Conservation (phyloP, 1,140 invertebrate genomes). For the Subanguina moxae region DNA sequence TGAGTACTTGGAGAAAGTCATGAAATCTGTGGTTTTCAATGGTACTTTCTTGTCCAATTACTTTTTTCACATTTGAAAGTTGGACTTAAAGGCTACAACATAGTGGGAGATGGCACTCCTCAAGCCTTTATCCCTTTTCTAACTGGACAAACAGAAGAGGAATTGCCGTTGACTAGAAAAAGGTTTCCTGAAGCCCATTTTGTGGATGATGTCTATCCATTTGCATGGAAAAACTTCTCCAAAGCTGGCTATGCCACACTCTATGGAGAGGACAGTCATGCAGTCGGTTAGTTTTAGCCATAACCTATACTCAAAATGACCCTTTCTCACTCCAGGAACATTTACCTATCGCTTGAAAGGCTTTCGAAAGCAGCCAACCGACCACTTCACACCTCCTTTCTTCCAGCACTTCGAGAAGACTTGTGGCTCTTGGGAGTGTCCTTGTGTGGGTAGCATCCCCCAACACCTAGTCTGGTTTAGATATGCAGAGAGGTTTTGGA, state of each 20-base stretch:
- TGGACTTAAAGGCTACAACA: conserved; percentile 61
- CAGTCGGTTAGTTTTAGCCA: conserved; percentile 65
- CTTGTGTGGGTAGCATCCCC: conserved; percentile 63
- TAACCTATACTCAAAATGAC: neutral
- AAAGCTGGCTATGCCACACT: conserved; percentile 70
- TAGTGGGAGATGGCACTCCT: conserved; percentile 85
- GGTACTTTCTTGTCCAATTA: conserved; percentile 14
- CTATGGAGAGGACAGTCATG: conserved; percentile 79
- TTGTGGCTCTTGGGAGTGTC: conserved; percentile 65
- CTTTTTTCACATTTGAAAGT: neutral
- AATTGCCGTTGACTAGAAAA: conserved; percentile 70
- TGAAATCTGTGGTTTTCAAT: conserved; percentile 61
- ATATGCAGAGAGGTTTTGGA: conserved; percentile 67
- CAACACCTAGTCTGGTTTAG: conserved; percentile 66
- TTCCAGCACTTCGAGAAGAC: conserved; percentile 66
- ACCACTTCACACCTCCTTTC: conserved; percentile 83
- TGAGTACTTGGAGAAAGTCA: conserved; percentile 78
- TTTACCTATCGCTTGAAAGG: conserved; percentile 86
- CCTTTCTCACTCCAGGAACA: conserved; percentile 61
- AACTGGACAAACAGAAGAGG: conserved; percentile 77
- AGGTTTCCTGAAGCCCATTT: conserved; percentile 68
- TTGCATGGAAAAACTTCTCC: conserved; percentile 61
- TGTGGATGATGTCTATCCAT: conserved; percentile 72
- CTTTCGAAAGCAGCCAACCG: conserved; percentile 76
- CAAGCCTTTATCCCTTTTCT: conserved; percentile 85